Evolutionary conservation across 2,888 invertebrate species (phyloP), one percentile per base, ranked within the genome.

Genomic region (Atethmia centrago): DNA sequence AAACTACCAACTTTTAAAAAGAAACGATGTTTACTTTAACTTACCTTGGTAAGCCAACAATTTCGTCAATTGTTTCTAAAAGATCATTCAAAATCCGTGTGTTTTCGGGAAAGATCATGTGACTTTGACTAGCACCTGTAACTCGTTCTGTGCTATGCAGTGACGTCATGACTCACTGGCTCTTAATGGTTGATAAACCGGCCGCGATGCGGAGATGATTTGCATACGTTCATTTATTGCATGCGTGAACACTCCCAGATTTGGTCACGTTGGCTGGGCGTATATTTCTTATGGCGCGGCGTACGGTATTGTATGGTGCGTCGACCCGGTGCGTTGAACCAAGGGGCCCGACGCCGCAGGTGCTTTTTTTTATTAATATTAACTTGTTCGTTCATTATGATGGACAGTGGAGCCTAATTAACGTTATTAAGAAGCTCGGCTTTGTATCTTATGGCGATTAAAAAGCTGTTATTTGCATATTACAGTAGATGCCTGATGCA

Each of bases 281-380:
- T 92, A 91, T 89, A 91, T 94, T 94, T 95, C 95, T 95, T 95
- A 95, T 94, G 94, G 93, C 80, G 89, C 88, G 81, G 83, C 90
- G 93, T 95, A 96, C 95, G 95, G 96, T 95, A 96, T 88, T 92
- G 86, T 89, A 87, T 92, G 92, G 95, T 90, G 91, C 95, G 95
- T 85, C 95, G 95, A 95, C 95, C 95, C 91, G 92, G 94, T 92
- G 87, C 95, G 92, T 93, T 95, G 95, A 95, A 95, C 95, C 89
- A 92, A 92, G 94, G 90, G 92, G 92, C 93, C 91, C 90, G 91
- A 87, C 90, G 91, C 90, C 91, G 88, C 88, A 82, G 81, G 87
- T 90, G 92, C 89, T 89, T 93, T 92, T 62, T 94, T 94, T 93
- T 88, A 88, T 90, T 91, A 89, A 91, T 91, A 90, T 89, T 88